phyloP scores from a whole-genome alignment of 2,797 vertebrate species.

The Hemitrygon akajei region DNA sequence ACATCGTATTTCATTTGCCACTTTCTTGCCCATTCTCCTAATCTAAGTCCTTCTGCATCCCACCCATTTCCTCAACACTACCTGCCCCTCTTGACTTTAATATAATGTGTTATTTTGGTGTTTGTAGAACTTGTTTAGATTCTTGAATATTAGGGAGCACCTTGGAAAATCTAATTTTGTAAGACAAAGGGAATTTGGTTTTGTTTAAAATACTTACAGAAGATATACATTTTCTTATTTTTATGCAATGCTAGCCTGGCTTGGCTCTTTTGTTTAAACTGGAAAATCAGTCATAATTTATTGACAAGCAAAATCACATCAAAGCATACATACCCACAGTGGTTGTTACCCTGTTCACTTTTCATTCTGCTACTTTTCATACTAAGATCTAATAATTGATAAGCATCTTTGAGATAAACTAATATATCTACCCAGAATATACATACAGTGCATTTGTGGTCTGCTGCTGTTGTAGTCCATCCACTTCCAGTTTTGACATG shows the following conservation, averaged over 20 bases:
- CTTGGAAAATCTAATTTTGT: background rate
- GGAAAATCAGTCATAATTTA: background rate
- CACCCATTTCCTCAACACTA: too few relatives aligned
- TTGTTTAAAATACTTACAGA: background rate
- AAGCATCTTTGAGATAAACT: background rate
- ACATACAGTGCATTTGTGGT: too few relatives aligned
- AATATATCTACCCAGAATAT: background rate
- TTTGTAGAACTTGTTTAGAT: background rate
- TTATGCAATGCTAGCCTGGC: background rate
- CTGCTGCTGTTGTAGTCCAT: too few relatives aligned
- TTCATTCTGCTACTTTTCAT: background rate
- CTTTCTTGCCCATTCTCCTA: too few relatives aligned
- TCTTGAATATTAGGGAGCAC: background rate
- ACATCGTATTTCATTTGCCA: too few relatives aligned
- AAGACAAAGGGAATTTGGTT: background rate
- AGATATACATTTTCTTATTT: background rate
- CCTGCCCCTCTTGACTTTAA: background rate
- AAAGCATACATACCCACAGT: background rate
- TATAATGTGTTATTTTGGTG: background rate
- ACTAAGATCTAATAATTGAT: background rate
- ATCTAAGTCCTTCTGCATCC: too few relatives aligned
- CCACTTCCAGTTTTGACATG: too few relatives aligned
- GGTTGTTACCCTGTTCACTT: background rate
- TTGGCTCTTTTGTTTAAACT: background rate
- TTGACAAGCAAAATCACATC: background rate